A percentile compares a stretch with the other conserved stretches of the same genome.
These are phyloP conservation scores for Athene cunicularia DNA, from an alignment of 2,113 vertebrate species.

Conservation along the genomic window DNA sequence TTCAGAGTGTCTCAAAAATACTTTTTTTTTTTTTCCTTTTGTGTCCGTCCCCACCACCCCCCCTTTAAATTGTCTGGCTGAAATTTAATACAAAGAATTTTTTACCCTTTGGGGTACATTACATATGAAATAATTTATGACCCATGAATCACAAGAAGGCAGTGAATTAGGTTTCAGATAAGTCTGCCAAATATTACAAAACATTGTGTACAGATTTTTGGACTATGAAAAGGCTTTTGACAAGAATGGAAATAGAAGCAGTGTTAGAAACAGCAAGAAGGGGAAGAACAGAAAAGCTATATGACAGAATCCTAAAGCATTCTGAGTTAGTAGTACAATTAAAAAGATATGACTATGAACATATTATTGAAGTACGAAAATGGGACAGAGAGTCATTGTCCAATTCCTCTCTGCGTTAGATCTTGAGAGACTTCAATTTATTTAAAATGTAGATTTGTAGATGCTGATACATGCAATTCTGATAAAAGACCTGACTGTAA, in stretches of 20 bases:
- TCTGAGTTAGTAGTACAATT: slow-evolving; percentile 59
- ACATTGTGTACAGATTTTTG: slow-evolving; percentile 72
- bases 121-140: slow-evolving; percentile 77
- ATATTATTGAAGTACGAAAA: slow-evolving; percentile 44
- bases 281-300: slow-evolving; percentile 65
- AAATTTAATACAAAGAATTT: slow-evolving; percentile 73
- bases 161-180: slow-evolving; percentile 76
- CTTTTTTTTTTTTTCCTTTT: background rate
- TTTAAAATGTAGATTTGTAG: slow-evolving; percentile 26
- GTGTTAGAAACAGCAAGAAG: slow-evolving; percentile 66
- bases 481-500: slow-evolving; percentile 8
- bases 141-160: slow-evolving; percentile 76
- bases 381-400: slow-evolving; percentile 43
- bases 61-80: slow-evolving; percentile 39
- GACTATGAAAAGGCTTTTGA: slow-evolving; percentile 80
- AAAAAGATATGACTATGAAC: slow-evolving; percentile 55
- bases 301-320: slow-evolving; percentile 56
- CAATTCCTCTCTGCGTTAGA: slow-evolving; percentile 35
- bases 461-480: background rate
- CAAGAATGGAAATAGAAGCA: slow-evolving; percentile 72
- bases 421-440: slow-evolving; percentile 32
- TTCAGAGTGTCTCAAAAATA: slow-evolving; percentile 33
- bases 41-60: too few relatives aligned
- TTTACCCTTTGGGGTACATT: slow-evolving; percentile 73
- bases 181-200: slow-evolving; percentile 78